A percentile compares a stretch with the other conserved stretches of the same genome.
Evolutionary conservation across 2,888 invertebrate genomes (phyloP).

Genomic region (Scaptomyza reducta): DNA sequence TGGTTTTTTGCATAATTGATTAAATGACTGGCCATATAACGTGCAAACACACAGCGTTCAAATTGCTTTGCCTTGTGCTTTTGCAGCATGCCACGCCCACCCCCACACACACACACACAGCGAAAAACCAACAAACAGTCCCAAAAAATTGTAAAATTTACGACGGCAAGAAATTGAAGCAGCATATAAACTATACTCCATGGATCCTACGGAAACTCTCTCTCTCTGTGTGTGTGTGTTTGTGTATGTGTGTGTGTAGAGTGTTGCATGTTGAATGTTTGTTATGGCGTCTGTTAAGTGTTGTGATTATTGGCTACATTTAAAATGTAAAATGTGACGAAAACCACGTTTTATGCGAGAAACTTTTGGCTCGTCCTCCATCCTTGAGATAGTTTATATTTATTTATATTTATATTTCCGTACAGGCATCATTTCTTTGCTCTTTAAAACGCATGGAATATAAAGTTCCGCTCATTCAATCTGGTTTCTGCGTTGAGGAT

Average conservation of each 20-base stretch:
- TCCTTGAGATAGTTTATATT: no score
- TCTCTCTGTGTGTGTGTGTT: constrained; percentile 14
- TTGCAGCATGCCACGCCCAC: constrained; percentile 16
- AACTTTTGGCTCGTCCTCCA: constrained; percentile 1
- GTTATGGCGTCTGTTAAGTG: constrained; percentile 65
- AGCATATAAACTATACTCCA: constrained; percentile 1
- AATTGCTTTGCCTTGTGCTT: constrained; percentile 45
- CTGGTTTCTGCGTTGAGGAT: no score
- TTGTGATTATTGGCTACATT: constrained; percentile 74
- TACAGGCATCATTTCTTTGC: no score
- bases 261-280: constrained; percentile 45
- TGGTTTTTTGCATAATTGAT: constrained; percentile 82
- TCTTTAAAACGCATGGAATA: no score
- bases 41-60: constrained; percentile 47
- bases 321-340: constrained; percentile 59
- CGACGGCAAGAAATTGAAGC: constrained; percentile 58
- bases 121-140: constrained; percentile 13
- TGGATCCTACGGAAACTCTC: constrained; percentile 17
- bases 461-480: no score
- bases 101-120: background rate
- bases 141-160: constrained; percentile 67
- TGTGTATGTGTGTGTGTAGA: constrained; percentile 18
- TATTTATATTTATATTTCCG: no score
- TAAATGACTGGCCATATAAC: constrained; percentile 81
- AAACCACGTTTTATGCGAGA: constrained; percentile 4